Percentiles rank a stretch among this genome's conserved stretches.
These are phyloP conservation scores for Laspeyria flexula DNA, from an alignment of 2,888 invertebrate genomes.

Conservation along the genomic window DNA sequence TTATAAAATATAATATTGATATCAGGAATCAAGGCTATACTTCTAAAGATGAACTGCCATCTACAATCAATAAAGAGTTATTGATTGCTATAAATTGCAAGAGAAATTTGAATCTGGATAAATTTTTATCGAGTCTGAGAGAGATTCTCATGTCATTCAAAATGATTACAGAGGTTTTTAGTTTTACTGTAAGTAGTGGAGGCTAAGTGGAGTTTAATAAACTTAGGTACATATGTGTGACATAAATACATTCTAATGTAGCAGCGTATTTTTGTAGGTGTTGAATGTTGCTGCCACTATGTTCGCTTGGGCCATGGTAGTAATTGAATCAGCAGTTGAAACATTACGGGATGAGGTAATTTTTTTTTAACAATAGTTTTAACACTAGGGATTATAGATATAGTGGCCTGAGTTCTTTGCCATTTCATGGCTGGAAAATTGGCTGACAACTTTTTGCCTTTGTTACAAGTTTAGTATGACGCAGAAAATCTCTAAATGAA, in stretches of 20 bases:
- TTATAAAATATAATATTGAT: constrained; percentile 28
- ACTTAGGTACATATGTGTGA: too few species aligned
- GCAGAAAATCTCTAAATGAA: too few species aligned
- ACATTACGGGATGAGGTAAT: constrained; percentile 42
- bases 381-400: neutral
- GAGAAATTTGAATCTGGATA: constrained; percentile 9
- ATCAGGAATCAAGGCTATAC: neutral
- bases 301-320: constrained; percentile 49
- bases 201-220: too few species aligned
- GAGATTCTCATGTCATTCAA: constrained; percentile 46
- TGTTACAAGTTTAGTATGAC: too few species aligned
- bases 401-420: too few species aligned
- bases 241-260: too few species aligned
- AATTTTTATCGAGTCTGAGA: constrained; percentile 39
- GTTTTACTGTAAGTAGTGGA: constrained; percentile 45
- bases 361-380: neutral
- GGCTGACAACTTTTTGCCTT: too few species aligned
- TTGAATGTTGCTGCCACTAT: constrained; percentile 40
- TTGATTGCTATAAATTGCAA: neutral
- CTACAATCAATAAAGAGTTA: constrained; percentile 1
- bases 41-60: neutral
- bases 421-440: too few species aligned
- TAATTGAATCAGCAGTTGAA: constrained; percentile 41
- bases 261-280: constrained; percentile 39
- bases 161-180: constrained; percentile 39